Evolutionary conservation across 2,797 vertebrate genomes (phyloP).

Genomic region (Scolopax bukidnonensis): DNA sequence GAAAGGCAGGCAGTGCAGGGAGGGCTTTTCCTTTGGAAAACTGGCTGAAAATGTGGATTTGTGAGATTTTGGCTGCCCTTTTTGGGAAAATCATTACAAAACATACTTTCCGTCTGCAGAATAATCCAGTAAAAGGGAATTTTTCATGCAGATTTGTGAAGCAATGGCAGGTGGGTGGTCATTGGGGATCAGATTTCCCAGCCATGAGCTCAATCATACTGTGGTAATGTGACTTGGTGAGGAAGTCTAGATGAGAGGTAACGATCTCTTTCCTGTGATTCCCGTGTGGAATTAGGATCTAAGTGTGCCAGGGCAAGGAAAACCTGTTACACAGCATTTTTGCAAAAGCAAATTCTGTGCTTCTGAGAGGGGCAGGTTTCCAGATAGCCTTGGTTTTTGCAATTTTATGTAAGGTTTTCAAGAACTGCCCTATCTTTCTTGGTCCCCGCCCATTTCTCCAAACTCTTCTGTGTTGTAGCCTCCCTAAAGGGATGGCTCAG

Average conservation of each 20-base stretch:
- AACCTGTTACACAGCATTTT: neutral
- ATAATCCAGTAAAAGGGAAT: neutral
- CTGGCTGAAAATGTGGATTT: neutral
- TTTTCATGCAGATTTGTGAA: neutral
- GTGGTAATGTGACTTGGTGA: neutral
- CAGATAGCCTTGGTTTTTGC: neutral
- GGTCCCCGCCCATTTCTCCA: neutral
- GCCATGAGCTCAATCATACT: neutral
- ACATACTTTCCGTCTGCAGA: fast-evolving
- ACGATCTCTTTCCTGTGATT: neutral
- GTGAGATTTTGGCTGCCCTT: neutral
- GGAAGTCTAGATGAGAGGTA: neutral
- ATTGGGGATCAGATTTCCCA: neutral
- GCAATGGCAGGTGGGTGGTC: neutral
- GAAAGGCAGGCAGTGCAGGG: fast-evolving
- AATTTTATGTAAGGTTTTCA: neutral
- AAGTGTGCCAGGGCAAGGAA: neutral
- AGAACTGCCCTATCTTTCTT: neutral
- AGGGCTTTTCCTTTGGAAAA: neutral
- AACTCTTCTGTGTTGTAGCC: neutral
- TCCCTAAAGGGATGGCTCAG: neutral
- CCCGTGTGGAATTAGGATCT: neutral
- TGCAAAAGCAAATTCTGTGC: neutral
- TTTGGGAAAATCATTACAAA: neutral
- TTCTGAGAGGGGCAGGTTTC: neutral